Conservation (phyloP, 2,113 vertebrate genomes). For the Scatophagus argus region DNA sequence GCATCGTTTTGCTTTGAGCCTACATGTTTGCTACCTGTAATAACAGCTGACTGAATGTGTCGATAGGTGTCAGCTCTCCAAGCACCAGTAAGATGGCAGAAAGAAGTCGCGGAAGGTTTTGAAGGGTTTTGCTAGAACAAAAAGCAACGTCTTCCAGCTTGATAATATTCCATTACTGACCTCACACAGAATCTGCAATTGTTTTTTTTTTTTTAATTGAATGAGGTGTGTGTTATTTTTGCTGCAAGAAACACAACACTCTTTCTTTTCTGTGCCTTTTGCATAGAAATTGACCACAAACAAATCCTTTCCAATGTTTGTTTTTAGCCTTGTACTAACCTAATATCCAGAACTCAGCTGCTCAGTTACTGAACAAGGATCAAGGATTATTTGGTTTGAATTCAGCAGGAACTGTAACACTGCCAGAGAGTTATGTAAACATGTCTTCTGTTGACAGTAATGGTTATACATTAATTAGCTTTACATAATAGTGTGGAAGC, state of each 20-base stretch:
- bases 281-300: background rate
- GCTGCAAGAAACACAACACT: background rate
- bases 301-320: background rate
- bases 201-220: background rate
- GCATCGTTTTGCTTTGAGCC: background rate
- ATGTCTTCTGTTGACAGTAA: background rate
- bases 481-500: background rate
- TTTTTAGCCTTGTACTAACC: background rate
- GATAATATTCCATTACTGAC: background rate
- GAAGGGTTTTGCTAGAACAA: background rate
- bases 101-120: background rate
- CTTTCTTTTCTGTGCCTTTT: background rate
- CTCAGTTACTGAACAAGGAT: background rate
- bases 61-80: background rate
- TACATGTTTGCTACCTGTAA: background rate
- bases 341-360: background rate
- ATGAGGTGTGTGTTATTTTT: background rate
- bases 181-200: background rate
- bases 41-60: too few species aligned
- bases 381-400: background rate
- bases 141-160: background rate
- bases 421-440: slow-evolving; percentile 8
- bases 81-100: background rate
- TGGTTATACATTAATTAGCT: slow-evolving; percentile 24
- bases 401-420: background rate